These are phyloP conservation scores for Willowsia nigromaculata DNA, from an alignment of 2,888 invertebrate genomes.

Conservation along the genomic window DNA sequence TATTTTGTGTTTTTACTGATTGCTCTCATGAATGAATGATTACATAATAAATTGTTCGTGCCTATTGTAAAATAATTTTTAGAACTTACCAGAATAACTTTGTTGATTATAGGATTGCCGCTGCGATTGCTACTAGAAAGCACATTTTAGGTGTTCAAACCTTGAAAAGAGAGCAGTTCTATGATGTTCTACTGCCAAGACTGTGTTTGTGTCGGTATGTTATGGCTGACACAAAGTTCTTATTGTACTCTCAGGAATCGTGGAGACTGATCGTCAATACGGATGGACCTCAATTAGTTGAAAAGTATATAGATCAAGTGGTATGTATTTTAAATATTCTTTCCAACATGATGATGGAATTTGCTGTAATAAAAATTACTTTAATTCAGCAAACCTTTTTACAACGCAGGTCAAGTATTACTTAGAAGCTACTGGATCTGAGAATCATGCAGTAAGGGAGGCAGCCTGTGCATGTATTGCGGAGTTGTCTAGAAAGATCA, in stretches of 20 bases:
- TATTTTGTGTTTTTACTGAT: not conserved
- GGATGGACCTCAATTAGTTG: conserved; percentile 81
- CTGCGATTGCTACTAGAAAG: conserved; percentile 82
- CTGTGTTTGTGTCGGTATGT: conserved; percentile 82
- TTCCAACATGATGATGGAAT: not conserved
- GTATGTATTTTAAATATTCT: conserved; percentile 63
- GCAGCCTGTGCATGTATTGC: conserved; percentile 83
- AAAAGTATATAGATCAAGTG: conserved; percentile 80
- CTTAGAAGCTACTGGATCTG: conserved; percentile 81
- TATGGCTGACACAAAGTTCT: conserved; percentile 71
- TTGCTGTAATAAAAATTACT: not conserved
- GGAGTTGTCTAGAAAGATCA: conserved; percentile 82
- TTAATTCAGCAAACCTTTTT: not conserved
- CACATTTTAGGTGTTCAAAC: conserved; percentile 81
- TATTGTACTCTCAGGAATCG: conserved; percentile 81
- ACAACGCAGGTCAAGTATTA: conserved; percentile 81
- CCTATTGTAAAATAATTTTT: not conserved
- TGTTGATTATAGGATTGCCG: conserved; percentile 80
- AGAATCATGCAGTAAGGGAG: conserved; percentile 83
- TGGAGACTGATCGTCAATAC: conserved; percentile 82
- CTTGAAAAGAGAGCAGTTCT: conserved; percentile 80
- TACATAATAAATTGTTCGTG: not conserved
- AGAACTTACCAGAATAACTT: not conserved
- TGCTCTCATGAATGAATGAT: not conserved
- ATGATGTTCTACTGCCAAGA: conserved; percentile 81